These are phyloP conservation scores for Trachelus troglodyta DNA, from an alignment of 2,888 invertebrate genomes.

Conservation along the genomic window DNA sequence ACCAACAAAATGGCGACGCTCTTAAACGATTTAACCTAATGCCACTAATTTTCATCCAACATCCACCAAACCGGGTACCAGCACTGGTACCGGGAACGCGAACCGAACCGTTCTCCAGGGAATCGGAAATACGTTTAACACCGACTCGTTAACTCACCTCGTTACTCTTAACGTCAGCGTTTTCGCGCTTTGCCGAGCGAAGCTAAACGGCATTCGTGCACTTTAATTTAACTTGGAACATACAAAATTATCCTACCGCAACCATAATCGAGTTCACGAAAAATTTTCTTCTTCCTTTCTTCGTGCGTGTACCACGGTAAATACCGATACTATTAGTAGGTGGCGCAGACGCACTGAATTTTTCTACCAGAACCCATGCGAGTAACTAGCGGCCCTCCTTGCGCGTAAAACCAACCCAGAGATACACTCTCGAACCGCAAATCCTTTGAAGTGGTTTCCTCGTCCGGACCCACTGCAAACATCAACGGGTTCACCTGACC, in stretches of 20 bases:
- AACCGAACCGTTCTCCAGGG: background rate
- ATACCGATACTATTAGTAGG: background rate
- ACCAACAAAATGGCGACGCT: background rate
- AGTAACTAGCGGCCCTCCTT: background rate
- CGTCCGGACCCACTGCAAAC: constrained; percentile 27
- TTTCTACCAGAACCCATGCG: background rate
- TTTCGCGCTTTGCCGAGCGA: background rate
- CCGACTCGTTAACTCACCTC: background rate
- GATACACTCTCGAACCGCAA: background rate
- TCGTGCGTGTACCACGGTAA: no score
- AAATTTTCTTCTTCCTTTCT: background rate
- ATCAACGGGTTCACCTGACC: constrained; percentile 25
- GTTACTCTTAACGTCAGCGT: background rate
- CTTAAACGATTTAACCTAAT: background rate
- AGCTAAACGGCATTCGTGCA: background rate
- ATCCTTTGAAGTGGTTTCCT: constrained; percentile 46
- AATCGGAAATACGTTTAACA: background rate
- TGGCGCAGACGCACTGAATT: background rate
- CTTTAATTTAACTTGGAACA: background rate
- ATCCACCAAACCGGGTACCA: background rate
- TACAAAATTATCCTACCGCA: background rate
- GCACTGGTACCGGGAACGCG: background rate
- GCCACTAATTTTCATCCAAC: background rate
- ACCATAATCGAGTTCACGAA: background rate
- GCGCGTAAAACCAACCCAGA: background rate